A percentile compares a stretch with the other conserved stretches of the same genome.
Conservation (phyloP, 2,888 invertebrate genomes). For the Baronia brevicornis region DNA sequence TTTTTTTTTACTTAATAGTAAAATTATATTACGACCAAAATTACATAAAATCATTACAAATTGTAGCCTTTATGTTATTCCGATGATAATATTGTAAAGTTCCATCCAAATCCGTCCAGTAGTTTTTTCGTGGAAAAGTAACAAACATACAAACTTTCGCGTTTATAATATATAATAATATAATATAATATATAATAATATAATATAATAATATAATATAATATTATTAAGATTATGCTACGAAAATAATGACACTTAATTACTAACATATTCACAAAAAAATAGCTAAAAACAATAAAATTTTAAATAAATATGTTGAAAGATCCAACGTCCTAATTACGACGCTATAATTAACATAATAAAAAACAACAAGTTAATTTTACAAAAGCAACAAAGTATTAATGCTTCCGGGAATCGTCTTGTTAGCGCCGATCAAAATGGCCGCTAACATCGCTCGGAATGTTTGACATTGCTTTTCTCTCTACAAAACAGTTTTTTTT, state of each 20-base stretch:
- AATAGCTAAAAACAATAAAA: conserved; percentile 1
- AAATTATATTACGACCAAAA: no score
- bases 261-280: conserved; percentile 2
- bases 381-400: conserved; percentile 49
- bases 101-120: no score
- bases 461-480: conserved; percentile 49
- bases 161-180: no score
- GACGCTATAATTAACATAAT: conserved; percentile 36
- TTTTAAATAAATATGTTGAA: conserved; percentile 29
- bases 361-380: conserved; percentile 48
- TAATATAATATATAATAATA: no score
- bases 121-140: no score
- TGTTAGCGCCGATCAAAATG: conserved; percentile 62
- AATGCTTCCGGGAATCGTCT: conserved; percentile 59
- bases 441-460: conserved; percentile 47
- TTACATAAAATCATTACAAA: no score
- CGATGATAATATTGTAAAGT: no score
- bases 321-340: conserved; percentile 37
- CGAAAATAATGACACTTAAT: background rate
- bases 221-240: no score
- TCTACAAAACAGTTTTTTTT: conserved; percentile 41
- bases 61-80: no score
- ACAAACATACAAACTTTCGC: no score
- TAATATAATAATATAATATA: no score
- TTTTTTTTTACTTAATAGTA: no score